phyloP scores from a whole-genome alignment of 2,797 vertebrate genomes.

The Harpagifer antarcticus region DNA sequence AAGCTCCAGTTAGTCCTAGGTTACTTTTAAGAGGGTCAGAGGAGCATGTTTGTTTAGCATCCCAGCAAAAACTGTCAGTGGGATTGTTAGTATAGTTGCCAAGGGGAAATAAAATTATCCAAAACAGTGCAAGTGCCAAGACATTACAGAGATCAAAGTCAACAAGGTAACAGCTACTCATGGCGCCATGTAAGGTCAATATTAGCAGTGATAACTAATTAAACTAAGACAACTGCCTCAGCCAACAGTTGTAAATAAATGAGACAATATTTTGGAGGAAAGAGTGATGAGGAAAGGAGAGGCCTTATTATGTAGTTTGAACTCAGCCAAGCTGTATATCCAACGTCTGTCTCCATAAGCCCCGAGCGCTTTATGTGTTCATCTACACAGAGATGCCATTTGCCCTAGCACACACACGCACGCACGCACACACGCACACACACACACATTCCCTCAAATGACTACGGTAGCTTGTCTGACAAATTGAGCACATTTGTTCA shows the following conservation, averaged over 20 bases:
- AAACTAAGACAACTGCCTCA: conserved; percentile 33
- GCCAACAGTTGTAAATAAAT: conserved; percentile 35
- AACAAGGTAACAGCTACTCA: neutral
- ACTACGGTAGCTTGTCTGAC: conserved; percentile 76
- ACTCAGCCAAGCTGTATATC: conserved; percentile 71
- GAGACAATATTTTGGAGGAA: conserved; percentile 39
- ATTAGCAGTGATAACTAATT: conserved; percentile 28
- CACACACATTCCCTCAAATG: conserved; percentile 59
- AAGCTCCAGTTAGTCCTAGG: conserved; percentile 44
- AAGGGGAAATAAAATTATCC: conserved; percentile 8
- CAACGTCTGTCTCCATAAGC: conserved; percentile 71
- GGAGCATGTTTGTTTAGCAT: conserved; percentile 46
- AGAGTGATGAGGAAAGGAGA: conserved; percentile 46
- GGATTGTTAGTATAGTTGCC: conserved; percentile 24
- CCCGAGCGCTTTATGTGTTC: conserved; percentile 65
- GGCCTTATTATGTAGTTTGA: conserved; percentile 65
- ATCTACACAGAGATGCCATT: too few species aligned
- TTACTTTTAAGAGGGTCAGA: conserved; percentile 49
- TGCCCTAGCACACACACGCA: conserved; percentile 16
- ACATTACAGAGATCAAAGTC: conserved; percentile 7
- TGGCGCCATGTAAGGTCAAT: conserved; percentile 29
- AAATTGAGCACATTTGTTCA: conserved; percentile 81
- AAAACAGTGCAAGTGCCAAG: conserved; percentile 23
- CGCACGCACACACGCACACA: conserved; percentile 32
- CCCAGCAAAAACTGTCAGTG: conserved; percentile 22